A percentile compares a stretch with the other conserved stretches of the same genome.
Conservation (phyloP, 2,113 vertebrate species). For the Aegithalos caudatus region DNA sequence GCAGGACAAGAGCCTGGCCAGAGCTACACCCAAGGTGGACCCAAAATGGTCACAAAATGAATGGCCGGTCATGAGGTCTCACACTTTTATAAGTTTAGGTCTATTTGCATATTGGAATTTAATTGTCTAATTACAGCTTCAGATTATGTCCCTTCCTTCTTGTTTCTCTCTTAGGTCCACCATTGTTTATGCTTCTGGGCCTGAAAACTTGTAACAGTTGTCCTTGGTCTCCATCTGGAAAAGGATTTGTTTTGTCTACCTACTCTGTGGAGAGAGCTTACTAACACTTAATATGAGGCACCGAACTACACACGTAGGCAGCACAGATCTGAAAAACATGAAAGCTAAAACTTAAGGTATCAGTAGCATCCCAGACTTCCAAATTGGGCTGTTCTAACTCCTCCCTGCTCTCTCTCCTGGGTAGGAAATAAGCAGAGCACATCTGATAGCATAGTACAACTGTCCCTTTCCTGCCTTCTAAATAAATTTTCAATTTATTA, state of each 20-base stretch:
- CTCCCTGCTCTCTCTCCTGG: background rate
- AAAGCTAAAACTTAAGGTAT: background rate
- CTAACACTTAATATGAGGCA: background rate
- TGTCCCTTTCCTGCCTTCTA: background rate
- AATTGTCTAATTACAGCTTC: background rate
- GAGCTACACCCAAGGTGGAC: background rate
- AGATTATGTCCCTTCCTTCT: background rate
- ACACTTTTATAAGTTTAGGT: background rate
- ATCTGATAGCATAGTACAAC: background rate
- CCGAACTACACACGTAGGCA: background rate
- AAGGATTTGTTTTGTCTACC: background rate
- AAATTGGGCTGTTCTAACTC: background rate
- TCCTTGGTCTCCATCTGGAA: background rate
- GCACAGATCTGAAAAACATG: background rate
- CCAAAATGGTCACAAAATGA: background rate
- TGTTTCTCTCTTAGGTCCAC: background rate
- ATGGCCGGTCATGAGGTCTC: fast-evolving
- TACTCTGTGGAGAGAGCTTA: background rate
- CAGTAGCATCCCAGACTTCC: background rate
- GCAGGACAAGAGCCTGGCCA: background rate
- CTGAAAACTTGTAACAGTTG: background rate
- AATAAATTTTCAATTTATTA: background rate
- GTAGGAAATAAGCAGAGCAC: background rate
- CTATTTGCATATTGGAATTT: background rate
- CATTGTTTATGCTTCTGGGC: background rate